Base-by-base conservation (phyloP, 1,140 invertebrate species). In the Batillaria attramentaria region DNA sequence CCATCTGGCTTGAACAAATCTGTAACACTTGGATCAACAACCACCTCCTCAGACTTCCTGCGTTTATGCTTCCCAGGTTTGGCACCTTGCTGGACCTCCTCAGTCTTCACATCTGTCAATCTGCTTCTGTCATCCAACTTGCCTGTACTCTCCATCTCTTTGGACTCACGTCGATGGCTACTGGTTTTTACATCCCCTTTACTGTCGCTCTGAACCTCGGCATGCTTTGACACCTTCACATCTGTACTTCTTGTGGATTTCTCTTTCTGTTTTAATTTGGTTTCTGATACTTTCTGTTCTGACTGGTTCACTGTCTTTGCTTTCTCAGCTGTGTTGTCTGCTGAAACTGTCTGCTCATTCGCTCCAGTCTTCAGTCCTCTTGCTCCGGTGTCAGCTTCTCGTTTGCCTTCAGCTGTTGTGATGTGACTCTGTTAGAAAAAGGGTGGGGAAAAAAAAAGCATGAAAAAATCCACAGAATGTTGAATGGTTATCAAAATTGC, bases 1-100 rank as follows among this genome's bases (percentile, higher is more conserved):
- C 72, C 80, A 72, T 85, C 84, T 20, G 84, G 84, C 50, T 85
- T 85, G 72, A 85, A 85, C 1, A 85, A 65, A 57, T 85, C 84
- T 18, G 73, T 83, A 76, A 84, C 79, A 10, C 79, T 81, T 42
- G 75, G 80, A 66, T 84, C 84, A 3, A 83, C 41, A 20, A 81
- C 65, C 6, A 77, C 72, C 62, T 84, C 84, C 10, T 73, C 42
- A 39, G 78, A 78, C 70, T 81, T 66, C 41, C 66, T 72, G 50
- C 79, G 80, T 41, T 81, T 81, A 69, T 76, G 77, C 50, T 79
- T 81, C 33, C 4, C 5, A 10, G 69, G 39, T 41, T 76, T 79
- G 46, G 37, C 68, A 24, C 43, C 31, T 13, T 50, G 35, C 13
- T 42, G 39, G 3, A 54, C 5, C n/a, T 37, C 60, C 2, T 69